These are phyloP conservation scores for Ceratotherium simum DNA, from an alignment of 2,113 vertebrate genomes.

Conservation along the genomic window DNA sequence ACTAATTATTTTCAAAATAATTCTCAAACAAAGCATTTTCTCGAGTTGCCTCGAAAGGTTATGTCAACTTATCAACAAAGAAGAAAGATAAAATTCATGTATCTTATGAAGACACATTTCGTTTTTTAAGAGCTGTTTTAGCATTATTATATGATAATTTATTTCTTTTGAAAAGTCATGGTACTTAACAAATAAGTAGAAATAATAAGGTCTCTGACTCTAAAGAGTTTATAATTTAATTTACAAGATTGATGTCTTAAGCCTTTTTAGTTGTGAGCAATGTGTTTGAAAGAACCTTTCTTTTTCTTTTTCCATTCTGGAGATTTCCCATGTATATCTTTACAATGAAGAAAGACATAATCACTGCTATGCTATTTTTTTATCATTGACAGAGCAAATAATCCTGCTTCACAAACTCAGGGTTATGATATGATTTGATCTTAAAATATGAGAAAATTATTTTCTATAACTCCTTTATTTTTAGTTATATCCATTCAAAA, in stretches of 20 bases:
- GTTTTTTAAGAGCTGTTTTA: not conserved
- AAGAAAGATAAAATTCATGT: not conserved
- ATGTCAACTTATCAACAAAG: not conserved
- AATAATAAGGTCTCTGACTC: not conserved
- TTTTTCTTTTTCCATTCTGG: not conserved
- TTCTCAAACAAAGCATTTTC: conserved; percentile 22
- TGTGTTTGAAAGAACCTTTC: not conserved
- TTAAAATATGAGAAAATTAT: not conserved
- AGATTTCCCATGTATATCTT: not conserved
- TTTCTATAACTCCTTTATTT: not conserved
- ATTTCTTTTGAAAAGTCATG: conserved; percentile 13
- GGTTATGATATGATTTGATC: not conserved
- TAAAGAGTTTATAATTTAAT: not conserved
- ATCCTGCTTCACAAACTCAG: not conserved
- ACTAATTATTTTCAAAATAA: conserved; percentile 35
- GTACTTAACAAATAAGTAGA: not conserved
- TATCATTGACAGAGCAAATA: not conserved
- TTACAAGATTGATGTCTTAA: conserved; percentile 2
- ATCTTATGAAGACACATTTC: conserved; percentile 23
- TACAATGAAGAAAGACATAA: not conserved
- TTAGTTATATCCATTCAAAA: not conserved
- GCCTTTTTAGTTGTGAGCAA: not conserved
- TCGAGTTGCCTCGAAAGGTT: conserved; percentile 11
- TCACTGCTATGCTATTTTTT: not conserved
- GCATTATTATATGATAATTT: not conserved